Evolutionary conservation across 2,888 invertebrate species (phyloP).

Genomic region (Aleiodes leptofemur): DNA sequence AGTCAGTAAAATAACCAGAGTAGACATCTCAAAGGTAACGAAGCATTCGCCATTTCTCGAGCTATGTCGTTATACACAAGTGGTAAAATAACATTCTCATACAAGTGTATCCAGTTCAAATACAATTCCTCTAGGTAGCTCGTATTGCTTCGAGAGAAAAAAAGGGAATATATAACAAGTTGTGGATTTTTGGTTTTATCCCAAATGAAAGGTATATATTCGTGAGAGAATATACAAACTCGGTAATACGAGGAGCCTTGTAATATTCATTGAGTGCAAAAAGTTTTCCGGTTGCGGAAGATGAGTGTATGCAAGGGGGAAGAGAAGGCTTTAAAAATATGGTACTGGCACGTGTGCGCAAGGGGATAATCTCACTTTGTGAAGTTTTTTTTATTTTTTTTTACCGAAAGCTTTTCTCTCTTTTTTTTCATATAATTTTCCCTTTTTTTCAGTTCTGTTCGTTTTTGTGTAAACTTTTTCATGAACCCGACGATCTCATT

Average conservation of each 20-base stretch:
- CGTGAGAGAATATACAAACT: not conserved
- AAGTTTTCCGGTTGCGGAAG: slow-evolving; percentile 13
- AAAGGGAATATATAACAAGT: not conserved
- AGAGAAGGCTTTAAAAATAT: slow-evolving; percentile 21
- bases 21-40: slow-evolving; percentile 27
- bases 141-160: too few species aligned
- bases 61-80: not conserved
- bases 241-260: slow-evolving; percentile 21
- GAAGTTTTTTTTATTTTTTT: slow-evolving; percentile 11
- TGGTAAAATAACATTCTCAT: slow-evolving; percentile 10
- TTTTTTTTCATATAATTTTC: slow-evolving; percentile 6
- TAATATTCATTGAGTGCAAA: slow-evolving; percentile 33
- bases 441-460: not conserved
- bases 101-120: not conserved
- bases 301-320: slow-evolving; percentile 28
- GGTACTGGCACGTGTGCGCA: slow-evolving; percentile 30
- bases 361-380: slow-evolving; percentile 35
- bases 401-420: not conserved
- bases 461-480: slow-evolving; percentile 21
- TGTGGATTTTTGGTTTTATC: slow-evolving; percentile 6
- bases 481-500: slow-evolving; percentile 21
- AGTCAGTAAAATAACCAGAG: not conserved
- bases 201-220: slow-evolving; percentile 3
- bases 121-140: not conserved
- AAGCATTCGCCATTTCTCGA: slow-evolving; percentile 10